Base-by-base conservation (phyloP, 2,797 vertebrate species). In the Alca torda region DNA sequence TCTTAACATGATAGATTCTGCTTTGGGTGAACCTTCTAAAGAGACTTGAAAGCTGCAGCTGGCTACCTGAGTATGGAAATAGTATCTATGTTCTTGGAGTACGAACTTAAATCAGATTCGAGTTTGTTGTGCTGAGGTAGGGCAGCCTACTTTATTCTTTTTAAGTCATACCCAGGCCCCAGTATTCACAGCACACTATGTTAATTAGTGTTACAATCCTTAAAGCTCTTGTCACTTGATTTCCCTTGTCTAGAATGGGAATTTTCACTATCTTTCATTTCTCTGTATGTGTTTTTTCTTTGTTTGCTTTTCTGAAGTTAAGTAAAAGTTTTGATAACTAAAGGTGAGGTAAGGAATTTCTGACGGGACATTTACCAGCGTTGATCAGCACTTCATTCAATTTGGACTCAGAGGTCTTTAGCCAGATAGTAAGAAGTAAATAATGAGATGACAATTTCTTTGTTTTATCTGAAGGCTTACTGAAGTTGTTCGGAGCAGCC, bases 401-500 rank as follows among this genome's bases (percentile, higher is more conserved):
- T 39, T 2, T 78, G 67, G 33, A 35, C 39, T 76, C 16, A 5
- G 39, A 45, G 21, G 6, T 67, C 45, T 86, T 82, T 76, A 54
- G 56, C 20, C 56, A 80, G 39, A 50, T 23, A 37, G 4, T 14
- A 63, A 64, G 57, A 41, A 79, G 37, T 60, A 67, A 87, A 63
- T 86, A 59, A 54, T 35, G 43, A 68, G 26, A 46, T 37, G 54
- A 30, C 16, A 23, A 50, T 63, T 61, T 18, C 33, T 90, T 69
- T 92, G 25, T 87, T 93, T 76, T 93, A 59, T 73, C 88, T 87
- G 13, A 96, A 99, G 99, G 97, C 98, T 99, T 56, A 99, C 98
- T 31, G 96, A 96, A 80, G 99, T 99, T 87, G 95, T 99, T 80
- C 98, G 98, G 9, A 96, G 86, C 96, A 99, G 99, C 95, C 98